Conservation (phyloP, 1,140 invertebrate species). For the Aphelinus atriplicis region DNA sequence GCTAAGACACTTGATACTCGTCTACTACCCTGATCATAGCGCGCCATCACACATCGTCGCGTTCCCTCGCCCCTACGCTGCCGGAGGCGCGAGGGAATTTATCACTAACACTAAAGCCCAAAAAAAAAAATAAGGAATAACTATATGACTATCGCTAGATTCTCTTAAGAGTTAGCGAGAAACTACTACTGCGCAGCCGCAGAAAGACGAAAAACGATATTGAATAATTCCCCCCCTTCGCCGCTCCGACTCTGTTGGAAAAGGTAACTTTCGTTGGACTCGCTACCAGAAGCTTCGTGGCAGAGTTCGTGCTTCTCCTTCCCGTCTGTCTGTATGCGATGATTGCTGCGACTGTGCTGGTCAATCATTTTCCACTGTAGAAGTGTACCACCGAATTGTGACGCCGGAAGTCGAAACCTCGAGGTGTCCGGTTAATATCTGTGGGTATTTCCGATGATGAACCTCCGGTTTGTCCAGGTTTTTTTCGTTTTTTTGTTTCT, state of each 20-base stretch:
- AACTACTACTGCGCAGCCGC: not conserved
- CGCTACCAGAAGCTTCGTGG: not conserved
- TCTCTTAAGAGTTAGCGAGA: slow-evolving; percentile 28
- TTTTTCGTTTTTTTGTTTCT: slow-evolving; percentile 20
- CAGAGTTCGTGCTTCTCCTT: slow-evolving; percentile 6
- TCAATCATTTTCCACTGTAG: too few species aligned
- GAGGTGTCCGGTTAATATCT: not conserved
- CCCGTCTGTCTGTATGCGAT: slow-evolving; percentile 10
- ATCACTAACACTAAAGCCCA: slow-evolving; percentile 65
- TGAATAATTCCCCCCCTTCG: not conserved
- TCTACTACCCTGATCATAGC: slow-evolving; percentile 39
- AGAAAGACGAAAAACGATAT: slow-evolving; percentile 8
- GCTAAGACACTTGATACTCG: slow-evolving; percentile 21
- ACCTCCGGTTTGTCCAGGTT: slow-evolving; percentile 18
- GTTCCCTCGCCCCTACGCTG: slow-evolving; percentile 22
- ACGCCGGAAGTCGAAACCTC: slow-evolving; percentile 20
- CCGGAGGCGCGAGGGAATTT: slow-evolving; percentile 18
- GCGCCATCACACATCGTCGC: slow-evolving; percentile 41
- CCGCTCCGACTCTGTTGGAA: slow-evolving; percentile 15
- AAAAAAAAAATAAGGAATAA: slow-evolving; percentile 52
- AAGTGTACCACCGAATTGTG: not conserved
- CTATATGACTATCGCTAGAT: slow-evolving; percentile 39
- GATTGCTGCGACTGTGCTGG: slow-evolving; percentile 14
- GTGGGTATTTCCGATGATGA: slow-evolving; percentile 9
- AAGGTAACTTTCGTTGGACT: slow-evolving; percentile 30